Evolutionary conservation across 1,140 invertebrate species (phyloP).

Genomic region (Apis dorsata): DNA sequence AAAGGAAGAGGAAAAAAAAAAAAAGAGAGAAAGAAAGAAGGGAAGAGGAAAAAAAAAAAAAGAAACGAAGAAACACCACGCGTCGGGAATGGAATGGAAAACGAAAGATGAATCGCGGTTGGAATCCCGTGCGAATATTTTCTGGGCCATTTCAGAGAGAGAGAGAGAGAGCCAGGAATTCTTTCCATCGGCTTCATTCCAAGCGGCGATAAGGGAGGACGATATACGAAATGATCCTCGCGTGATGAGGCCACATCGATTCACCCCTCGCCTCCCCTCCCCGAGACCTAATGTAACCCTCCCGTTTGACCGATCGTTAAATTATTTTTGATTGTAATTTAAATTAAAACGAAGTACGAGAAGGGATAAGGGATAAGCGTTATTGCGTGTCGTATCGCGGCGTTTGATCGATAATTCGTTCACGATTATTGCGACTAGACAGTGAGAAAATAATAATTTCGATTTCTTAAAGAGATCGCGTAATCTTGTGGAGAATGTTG

Average conservation of each 20-base stretch:
- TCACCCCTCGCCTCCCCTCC: neutral
- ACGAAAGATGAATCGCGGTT: slow-evolving; percentile 9
- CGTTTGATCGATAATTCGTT: neutral
- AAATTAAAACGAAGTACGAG: slow-evolving; percentile 19
- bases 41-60: neutral
- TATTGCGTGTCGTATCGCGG: neutral
- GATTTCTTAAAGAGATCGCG: neutral
- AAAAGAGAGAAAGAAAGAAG: neutral
- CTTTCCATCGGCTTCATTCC: slow-evolving; percentile 42
- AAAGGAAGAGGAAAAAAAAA: neutral
- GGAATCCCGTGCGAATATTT: slow-evolving; percentile 42
- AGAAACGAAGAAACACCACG: slow-evolving; percentile 1
- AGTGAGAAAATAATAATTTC: neutral
- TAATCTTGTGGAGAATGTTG: too few relatives aligned
- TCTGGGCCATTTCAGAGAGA: slow-evolving; percentile 22
- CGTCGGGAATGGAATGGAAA: neutral
- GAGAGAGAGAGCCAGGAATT: slow-evolving; percentile 37
- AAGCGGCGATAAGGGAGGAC: slow-evolving; percentile 46
- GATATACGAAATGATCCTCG: slow-evolving; percentile 41
- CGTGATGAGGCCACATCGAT: slow-evolving; percentile 47
- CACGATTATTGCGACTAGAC: neutral
- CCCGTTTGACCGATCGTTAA: slow-evolving; percentile 11
- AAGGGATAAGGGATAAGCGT: slow-evolving; percentile 3
- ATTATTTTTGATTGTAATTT: slow-evolving; percentile 31
- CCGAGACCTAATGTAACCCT: neutral